Base-by-base conservation (phyloP, 2,888 invertebrate species). In the Eupithecia subfuscata region DNA sequence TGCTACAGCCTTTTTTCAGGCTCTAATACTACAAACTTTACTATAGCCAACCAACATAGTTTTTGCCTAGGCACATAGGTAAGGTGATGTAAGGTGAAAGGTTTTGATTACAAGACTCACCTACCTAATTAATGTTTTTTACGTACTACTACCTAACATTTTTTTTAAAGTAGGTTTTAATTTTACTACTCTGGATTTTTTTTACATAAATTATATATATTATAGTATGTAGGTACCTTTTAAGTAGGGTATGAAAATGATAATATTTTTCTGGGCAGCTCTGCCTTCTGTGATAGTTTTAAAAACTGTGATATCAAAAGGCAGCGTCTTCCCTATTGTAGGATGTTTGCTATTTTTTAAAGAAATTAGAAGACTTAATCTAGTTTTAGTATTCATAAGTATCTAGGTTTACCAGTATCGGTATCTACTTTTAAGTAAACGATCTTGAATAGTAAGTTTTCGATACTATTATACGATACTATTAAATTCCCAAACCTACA, bases 1-100 rank as follows among this genome's bases (percentile, higher is more conserved):
- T 74, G 74, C 74, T 71, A 43, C 7, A 0, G 48, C 6, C 16
- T 25, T 34, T 52, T 63, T 69, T 69, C n/a, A 72, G 75, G 75
- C 71, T 69, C 69, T 45, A 34, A 34, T 40, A n/a, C n/a, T n/a
- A n/a, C n/a, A n/a, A 37, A 37, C 6, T 69, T 68, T 14, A 9
- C 8, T 52, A 6, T n/a, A n/a, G n/a, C n/a, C 56, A 60, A 60
- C 5, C 25, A 25, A 22, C 25, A 60, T 12, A 22, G 56, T 25
- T 4, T 22, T 60, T 60, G 22, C 60, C 25, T 25, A 22, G 52
- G 11, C 3, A 52, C 52, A 8, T 48, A 48, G 2, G 48, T n/a
- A n/a, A 52, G 48, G 9, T n/a, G 48, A 48, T 1, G 48, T n/a
- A n/a, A 52, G 48, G 9, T n/a, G 48, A 52, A 9, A 52, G 16